Base-by-base conservation (phyloP, 2,888 invertebrate genomes). In the Pheosia tremula region DNA sequence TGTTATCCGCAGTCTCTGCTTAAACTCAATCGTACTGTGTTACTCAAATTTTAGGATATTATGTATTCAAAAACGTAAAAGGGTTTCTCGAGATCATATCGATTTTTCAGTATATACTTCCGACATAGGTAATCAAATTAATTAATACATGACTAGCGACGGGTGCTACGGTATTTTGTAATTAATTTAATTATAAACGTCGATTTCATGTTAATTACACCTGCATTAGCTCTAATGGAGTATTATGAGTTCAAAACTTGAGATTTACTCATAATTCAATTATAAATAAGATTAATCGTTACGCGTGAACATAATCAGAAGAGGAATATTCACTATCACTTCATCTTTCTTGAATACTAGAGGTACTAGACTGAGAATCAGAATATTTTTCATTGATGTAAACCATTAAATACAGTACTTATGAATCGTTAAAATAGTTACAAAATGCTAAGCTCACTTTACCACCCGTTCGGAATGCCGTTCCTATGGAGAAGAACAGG, bases 171-270 rank as follows among this genome's bases (percentile, higher is more conserved):
- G 53, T 37, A 52, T 52, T 52, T 53, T 37, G 50, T 50, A 50
- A 53, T 10, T 8, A 37, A 53, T 53, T 53, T 37, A 37, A 53
- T 53, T 53, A 53, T 53, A 10, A 53, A 53, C 53, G 37, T 53
- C 37, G 53, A 37, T 53, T 36, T 36, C 37, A 37, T 37, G 36
- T 53, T 53, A 53, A 53, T 53, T 53, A 53, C 53, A 10, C 5
- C 53, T 53, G 37, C 36, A 37, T 11, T 2, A 5, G 37, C 36
- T 11, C 37, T 53, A 37, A 53, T 53, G 53, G 11, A 10, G 37
- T 37, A 6, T 11, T 53, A 11, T 4, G 53, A 53, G 53, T 37
- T 53, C 10, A 37, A 5, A 37, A 53, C 37, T 53, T 37, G 53
- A 53, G 53, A 53, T 53, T 24, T 9, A 24, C 7, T 24, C 37